Base-by-base conservation (phyloP, 2,113 vertebrate species). In the human (Homo sapiens) region DNA sequence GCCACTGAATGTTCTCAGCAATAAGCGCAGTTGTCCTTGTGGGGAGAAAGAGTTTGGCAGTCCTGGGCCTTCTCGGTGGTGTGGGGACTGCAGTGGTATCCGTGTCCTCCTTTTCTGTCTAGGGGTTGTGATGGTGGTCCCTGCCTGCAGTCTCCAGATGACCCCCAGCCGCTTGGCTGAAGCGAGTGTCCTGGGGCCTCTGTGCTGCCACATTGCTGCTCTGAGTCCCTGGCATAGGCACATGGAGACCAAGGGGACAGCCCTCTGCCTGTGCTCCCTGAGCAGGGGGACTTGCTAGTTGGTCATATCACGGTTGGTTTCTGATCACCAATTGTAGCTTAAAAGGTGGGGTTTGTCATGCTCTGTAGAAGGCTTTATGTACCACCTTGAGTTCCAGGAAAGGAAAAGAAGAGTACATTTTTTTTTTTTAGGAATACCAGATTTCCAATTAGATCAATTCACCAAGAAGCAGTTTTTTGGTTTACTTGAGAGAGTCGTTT, bases 171-270 rank as follows among this genome's bases (percentile, higher is more conserved):
- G 0, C 84, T 1, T 25, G 68, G 52, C 64, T 30, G 5, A 35
- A 52, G 23, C 1, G 11, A 9, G 43, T 4, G 1, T 22, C 52
- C 52, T 1, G 43, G 38, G 89, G 73, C 27, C 70, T 22, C 61
- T 32, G 12, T 8, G 27, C 8, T 20, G 22, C 79, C 4, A 2
- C 3, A 4, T 32, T 35, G 66, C 66, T 16, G 25, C 25, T 22
- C 61, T 2, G 14, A n/a, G 64, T 38, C 82, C 17, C 57, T 4
- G 22, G 12, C 5, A 0, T 0, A 4, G n/a, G 22, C 0, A 0
- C 14, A 9, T 22, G 43, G 45, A 43, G 38, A 11, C 2, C 1
- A 1, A 18, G 38, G 27, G 18, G 30, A 38, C 6, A 11, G 32
- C 57, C 45, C 22, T 10, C 35, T 13, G 55, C 25, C 18, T 23